Base-by-base conservation (phyloP, 2,888 invertebrate species). In the Macropis europaea region DNA sequence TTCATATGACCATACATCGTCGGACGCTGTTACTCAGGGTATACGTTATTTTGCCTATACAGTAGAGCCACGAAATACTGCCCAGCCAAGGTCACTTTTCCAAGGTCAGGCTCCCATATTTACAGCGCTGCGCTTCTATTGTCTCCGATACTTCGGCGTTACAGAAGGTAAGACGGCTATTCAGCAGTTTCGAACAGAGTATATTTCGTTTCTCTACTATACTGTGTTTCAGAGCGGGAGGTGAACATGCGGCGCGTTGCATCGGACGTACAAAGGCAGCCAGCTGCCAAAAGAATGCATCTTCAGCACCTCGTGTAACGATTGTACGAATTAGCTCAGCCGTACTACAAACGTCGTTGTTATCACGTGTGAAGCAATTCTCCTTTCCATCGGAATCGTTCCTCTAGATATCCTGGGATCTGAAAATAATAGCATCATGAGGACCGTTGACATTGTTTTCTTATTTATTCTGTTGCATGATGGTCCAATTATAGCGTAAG, bases 371-470 rank as follows among this genome's bases (percentile, higher is more conserved):
- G 86, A 77, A 86, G 86, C 52, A 83, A 84, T 67, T 87, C 88
- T 74, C 84, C 87, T 86, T 89, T 90, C 79, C 88, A 86, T 80
- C 89, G 89, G 90, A 93, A 93, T 83, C 91, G 91, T 77, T 92
- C 92, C 84, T 93, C 93, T 84, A 93, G 90, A 82, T 91, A 91
- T 76, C 93, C 93, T 73, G 93, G 92, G 82, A 93, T 91, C 93
- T 93, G 91, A 87, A 92, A 92, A 90, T 80, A 92, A 90, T 80
- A 79, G 77, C 82, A 76, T 42, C 48, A 83, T 26, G 76, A 61
- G 62, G 54, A 69, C 69, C 47, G 24, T 69, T 79, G 72, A 73
- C 24, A 72, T 56, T 24, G 45, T 45, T 56, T 47, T 47, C 47
- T 26, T n/a, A 22, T 17, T 2, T 52, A 28, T n/a, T 36, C 5